Evolutionary conservation across 2,113 vertebrate species (phyloP).

Genomic region (Sebastes schlegelii): DNA sequence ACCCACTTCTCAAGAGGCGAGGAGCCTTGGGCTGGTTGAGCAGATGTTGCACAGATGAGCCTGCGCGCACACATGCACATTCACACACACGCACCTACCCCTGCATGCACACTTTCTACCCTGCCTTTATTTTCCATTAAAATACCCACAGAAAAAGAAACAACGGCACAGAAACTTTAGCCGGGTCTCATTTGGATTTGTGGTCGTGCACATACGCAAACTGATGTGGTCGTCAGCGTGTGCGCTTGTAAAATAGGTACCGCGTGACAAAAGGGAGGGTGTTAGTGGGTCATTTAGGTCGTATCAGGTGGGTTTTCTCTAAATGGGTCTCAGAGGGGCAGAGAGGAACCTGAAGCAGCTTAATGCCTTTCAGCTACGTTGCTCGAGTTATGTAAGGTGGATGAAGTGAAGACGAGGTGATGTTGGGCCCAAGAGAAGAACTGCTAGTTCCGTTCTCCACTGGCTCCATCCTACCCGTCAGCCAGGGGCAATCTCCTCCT

Average conservation of each 20-base stretch:
- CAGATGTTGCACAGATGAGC: slow-evolving; percentile 81
- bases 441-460: slow-evolving; percentile 27
- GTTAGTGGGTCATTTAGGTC: slow-evolving; percentile 40
- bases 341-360: slow-evolving; percentile 22
- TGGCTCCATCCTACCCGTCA: slow-evolving; percentile 31
- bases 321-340: slow-evolving; percentile 16
- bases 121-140: slow-evolving; percentile 63
- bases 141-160: slow-evolving; percentile 49
- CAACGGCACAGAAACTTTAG: slow-evolving; percentile 21
- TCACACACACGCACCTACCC: slow-evolving; percentile 11
- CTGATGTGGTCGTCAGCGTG: slow-evolving; percentile 35
- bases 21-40: slow-evolving; percentile 78
- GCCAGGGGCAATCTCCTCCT: slow-evolving; percentile 31
- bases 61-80: slow-evolving; percentile 24
- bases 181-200: slow-evolving; percentile 52
- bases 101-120: slow-evolving; percentile 27
- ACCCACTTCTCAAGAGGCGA: slow-evolving; percentile 81
- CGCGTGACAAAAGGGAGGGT: slow-evolving; percentile 37
- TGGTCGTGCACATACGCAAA: slow-evolving; percentile 41
- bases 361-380: slow-evolving; percentile 19
- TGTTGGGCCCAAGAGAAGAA: slow-evolving; percentile 25
- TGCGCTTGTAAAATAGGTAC: slow-evolving; percentile 29
- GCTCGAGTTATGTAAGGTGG: slow-evolving; percentile 50
- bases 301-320: slow-evolving; percentile 25
- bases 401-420: slow-evolving; percentile 20